These are phyloP conservation scores for Theodoxus fluviatilis DNA, from an alignment of 2,888 invertebrate species.

Conservation along the genomic window DNA sequence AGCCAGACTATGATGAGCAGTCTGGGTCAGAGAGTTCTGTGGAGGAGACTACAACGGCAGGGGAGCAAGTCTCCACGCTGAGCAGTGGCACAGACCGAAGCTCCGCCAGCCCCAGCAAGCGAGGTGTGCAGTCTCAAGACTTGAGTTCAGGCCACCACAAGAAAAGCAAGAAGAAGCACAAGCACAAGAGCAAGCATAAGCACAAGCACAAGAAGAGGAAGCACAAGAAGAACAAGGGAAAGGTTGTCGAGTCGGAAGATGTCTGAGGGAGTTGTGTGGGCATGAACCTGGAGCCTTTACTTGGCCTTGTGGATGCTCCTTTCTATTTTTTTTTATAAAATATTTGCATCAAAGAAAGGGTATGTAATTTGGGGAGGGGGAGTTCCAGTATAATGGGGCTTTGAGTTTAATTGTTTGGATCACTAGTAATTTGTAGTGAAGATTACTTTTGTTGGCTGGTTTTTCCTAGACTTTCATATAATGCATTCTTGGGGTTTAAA, in stretches of 20 bases:
- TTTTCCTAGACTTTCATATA: too few species aligned
- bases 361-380: too few species aligned
- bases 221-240: conserved; percentile 39
- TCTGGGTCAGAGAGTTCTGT: conserved; percentile 23
- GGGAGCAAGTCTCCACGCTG: conserved; percentile 30
- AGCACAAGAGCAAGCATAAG: conserved; percentile 45
- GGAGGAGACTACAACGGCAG: conserved; percentile 10
- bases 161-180: conserved; percentile 39
- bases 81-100: conserved; percentile 24
- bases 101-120: conserved; percentile 22
- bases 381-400: too few species aligned
- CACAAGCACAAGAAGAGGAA: conserved; percentile 47
- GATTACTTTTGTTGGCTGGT: too few species aligned
- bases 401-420: too few species aligned
- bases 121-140: conserved; percentile 16
- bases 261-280: not conserved
- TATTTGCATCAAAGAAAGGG: too few species aligned
- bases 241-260: conserved; percentile 36
- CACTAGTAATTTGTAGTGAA: too few species aligned
- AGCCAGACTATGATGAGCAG: conserved; percentile 55
- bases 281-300: too few species aligned
- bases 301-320: too few species aligned
- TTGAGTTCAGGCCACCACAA: conserved; percentile 27
- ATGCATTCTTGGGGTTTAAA: too few species aligned
- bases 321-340: too few species aligned